Evolutionary conservation across 1,140 invertebrate genomes (phyloP), one percentile per base, ranked within the genome.

Genomic region (Aphelinus certus): DNA sequence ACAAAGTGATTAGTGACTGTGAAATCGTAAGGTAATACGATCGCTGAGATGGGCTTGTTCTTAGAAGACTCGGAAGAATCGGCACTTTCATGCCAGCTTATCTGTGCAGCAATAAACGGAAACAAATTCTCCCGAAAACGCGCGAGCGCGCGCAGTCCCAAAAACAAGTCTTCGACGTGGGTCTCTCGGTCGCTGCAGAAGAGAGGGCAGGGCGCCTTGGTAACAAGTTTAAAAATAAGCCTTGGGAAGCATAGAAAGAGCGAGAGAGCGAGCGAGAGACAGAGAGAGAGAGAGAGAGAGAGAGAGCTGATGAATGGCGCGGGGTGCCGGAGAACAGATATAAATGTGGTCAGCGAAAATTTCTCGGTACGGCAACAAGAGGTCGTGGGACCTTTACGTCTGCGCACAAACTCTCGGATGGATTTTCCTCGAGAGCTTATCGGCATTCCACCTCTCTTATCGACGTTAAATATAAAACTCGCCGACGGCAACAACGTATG

Each of bases 401-500:
- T 53, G 51, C 9, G 26, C 26, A 70, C 51, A 9, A 9, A 53
- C 4, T 26, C 62, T 73, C 58, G 49, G 60, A 51, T 63, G 66
- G 7, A 57, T 58, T 75, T 75, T 75, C 73, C 73, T 48, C 73
- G 73, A 75, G 67, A 3, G 60, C 45, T 53, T 75, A 75, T 75
- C 73, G 58, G 2, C 53, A 46, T 70, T 64, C 65, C 26, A 26
- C 26, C 26, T 45, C 51, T 10, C 73, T 75, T 75, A 75, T 75
- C 73, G 66, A 65, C 61, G 53, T 58, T 70, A 64, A 75, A 75
- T 57, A 75, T 70, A 75, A 75, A 57, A 75, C 73, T 55, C 49
- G 3, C 49, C 69, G 45, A 26, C 60, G 10, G 60, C 58, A 51
- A 47, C 26, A 3, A 53, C 71, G 62, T 73, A 63, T 58, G 71